Percentiles rank a stretch among this genome's conserved stretches.
Conservation (phyloP, 2,113 vertebrate genomes). For the Microtus richardsoni region DNA sequence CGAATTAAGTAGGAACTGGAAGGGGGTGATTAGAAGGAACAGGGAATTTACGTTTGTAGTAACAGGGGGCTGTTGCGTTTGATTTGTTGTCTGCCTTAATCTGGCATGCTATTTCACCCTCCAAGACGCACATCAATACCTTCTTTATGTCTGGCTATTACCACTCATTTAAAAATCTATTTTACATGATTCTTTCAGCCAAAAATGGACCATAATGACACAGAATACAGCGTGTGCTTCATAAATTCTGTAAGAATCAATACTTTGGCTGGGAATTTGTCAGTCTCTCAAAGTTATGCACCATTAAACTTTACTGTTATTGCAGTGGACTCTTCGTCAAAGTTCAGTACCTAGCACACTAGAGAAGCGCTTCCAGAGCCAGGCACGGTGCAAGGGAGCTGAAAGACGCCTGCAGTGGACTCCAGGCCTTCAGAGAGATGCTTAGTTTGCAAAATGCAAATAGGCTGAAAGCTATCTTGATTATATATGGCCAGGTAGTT, state of each 20-base stretch:
- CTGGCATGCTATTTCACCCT: slow-evolving; percentile 91
- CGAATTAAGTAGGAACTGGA: slow-evolving; percentile 74
- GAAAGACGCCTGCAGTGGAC: slow-evolving; percentile 75
- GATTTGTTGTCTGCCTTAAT: slow-evolving; percentile 89
- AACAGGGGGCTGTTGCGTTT: slow-evolving; percentile 83
- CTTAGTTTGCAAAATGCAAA: slow-evolving; percentile 84
- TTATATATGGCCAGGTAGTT: slow-evolving; percentile 65
- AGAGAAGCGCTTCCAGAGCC: slow-evolving; percentile 83
- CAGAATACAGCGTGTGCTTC: slow-evolving; percentile 88
- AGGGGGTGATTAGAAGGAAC: slow-evolving; percentile 85
- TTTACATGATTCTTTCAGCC: slow-evolving; percentile 92
- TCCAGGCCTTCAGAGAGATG: slow-evolving; percentile 73
- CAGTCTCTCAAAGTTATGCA: slow-evolving; percentile 90
- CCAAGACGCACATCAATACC: slow-evolving; percentile 91
- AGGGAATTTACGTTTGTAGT: slow-evolving; percentile 87
- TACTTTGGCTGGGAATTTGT: slow-evolving; percentile 93
- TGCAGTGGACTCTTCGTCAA: slow-evolving; percentile 88
- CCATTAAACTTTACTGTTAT: slow-evolving; percentile 93
- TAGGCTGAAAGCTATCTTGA: slow-evolving; percentile 77
- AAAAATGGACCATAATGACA: slow-evolving; percentile 90
- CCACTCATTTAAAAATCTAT: slow-evolving; percentile 93
- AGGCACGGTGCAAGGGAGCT: slow-evolving; percentile 77
- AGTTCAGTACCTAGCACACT: slow-evolving; percentile 87
- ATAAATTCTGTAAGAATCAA: slow-evolving; percentile 92
- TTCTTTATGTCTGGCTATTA: slow-evolving; percentile 92